phyloP scores from a whole-genome alignment of 23 tunicate species.

The Oikopleura albicans region DNA sequence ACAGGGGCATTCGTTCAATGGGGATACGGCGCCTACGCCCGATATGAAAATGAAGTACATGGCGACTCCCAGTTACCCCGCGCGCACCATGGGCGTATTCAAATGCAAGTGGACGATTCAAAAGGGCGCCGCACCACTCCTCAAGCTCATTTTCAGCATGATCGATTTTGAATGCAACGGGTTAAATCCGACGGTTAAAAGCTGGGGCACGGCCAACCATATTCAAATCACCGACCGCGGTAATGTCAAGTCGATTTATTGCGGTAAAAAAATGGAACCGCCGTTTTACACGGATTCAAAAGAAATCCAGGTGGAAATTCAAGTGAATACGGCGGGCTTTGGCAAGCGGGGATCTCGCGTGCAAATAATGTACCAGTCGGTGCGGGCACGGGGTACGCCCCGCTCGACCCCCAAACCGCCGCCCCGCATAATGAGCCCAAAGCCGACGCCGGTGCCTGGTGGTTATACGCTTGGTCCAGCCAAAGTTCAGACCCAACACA shows the following conservation, averaged over 20 bases:
- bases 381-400: not conserved
- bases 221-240: not conserved
- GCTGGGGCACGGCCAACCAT: constrained; percentile 8
- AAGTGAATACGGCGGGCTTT: constrained; percentile 10
- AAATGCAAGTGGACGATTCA: constrained; percentile 17
- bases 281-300: not conserved
- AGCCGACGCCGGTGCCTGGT: not conserved
- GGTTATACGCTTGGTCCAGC: not conserved
- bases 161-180: constrained; percentile 15
- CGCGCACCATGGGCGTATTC: not conserved
- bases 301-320: constrained; percentile 3
- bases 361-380: constrained; percentile 5
- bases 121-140: not conserved
- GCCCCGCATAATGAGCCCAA: not conserved
- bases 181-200: not conserved
- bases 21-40: constrained; percentile 1
- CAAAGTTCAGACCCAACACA: not conserved
- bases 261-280: not conserved
- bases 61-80: constrained; percentile 15
- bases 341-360: not conserved
- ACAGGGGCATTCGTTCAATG: not conserved
- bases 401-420: not conserved
- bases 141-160: not conserved
- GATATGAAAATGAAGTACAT: constrained; percentile 4
- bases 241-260: not conserved